These are phyloP conservation scores for Thymelicus sylvestris DNA, from an alignment of 2,888 invertebrate species.

Conservation along the genomic window DNA sequence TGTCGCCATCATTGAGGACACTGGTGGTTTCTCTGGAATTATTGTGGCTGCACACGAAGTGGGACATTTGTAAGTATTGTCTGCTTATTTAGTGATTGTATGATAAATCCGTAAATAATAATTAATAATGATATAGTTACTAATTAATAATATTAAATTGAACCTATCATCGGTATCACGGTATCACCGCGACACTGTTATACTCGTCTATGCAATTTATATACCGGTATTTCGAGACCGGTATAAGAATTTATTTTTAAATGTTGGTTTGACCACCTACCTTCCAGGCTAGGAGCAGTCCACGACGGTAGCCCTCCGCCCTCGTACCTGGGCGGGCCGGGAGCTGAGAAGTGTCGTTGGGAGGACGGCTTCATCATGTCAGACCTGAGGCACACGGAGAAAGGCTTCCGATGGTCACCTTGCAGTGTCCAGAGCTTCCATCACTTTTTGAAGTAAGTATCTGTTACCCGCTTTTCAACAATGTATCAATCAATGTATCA, in stretches of 20 bases:
- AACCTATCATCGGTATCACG: too few relatives aligned
- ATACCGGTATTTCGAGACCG: too few relatives aligned
- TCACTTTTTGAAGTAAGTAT: conserved; percentile 95
- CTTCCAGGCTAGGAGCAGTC: conserved; percentile 94
- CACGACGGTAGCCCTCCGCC: conserved; percentile 98
- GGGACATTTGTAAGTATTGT: conserved; percentile 93
- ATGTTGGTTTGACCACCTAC: neutral
- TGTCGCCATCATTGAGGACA: conserved; percentile 98
- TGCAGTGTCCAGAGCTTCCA: conserved; percentile 97
- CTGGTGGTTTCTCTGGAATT: conserved; percentile 97
- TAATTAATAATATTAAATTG: too few relatives aligned
- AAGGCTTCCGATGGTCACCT: conserved; percentile 97
- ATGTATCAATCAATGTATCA: too few relatives aligned
- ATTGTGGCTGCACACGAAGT: conserved; percentile 99
- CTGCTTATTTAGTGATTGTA: too few relatives aligned
- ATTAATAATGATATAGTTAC: too few relatives aligned
- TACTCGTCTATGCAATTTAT: too few relatives aligned
- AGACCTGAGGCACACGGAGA: conserved; percentile 96
- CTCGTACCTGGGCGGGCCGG: conserved; percentile 96
- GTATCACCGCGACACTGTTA: too few relatives aligned
- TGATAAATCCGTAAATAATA: too few relatives aligned
- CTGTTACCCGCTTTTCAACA: too few relatives aligned
- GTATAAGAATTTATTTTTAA: too few relatives aligned
- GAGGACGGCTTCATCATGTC: conserved; percentile 99
- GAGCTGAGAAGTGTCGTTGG: conserved; percentile 97